phyloP scores from a whole-genome alignment of 2,888 invertebrate genomes.

The Mimachlamys varia region DNA sequence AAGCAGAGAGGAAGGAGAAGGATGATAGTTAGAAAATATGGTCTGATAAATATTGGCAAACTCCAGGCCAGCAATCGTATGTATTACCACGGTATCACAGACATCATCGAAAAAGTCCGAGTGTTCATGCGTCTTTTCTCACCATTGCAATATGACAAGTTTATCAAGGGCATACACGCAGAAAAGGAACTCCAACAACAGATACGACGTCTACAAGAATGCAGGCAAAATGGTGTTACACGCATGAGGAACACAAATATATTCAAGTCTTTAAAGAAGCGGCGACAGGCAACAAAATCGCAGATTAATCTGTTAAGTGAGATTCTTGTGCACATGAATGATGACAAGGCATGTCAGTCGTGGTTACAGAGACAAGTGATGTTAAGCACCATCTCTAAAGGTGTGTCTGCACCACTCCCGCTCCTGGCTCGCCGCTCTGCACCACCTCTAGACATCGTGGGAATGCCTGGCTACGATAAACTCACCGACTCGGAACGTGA shows the following conservation, averaged over 20 bases:
- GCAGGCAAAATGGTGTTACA: constrained; percentile 88
- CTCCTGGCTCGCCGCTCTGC: constrained; percentile 77
- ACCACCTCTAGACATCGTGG: constrained; percentile 86
- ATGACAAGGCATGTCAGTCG: constrained; percentile 76
- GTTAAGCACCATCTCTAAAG: constrained; percentile 67
- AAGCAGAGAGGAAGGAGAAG: constrained; percentile 89
- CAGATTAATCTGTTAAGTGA: constrained; percentile 77
- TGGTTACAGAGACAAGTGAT: constrained; percentile 77
- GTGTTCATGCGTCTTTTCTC: constrained; percentile 90
- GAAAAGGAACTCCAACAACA: constrained; percentile 87
- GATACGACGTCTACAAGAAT: constrained; percentile 82
- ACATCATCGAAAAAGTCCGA: constrained; percentile 85
- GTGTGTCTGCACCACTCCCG: constrained; percentile 56
- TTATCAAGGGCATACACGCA: constrained; percentile 89
- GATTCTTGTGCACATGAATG: constrained; percentile 74
- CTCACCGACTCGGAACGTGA: constrained; percentile 88
- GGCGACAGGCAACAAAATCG: constrained; percentile 85
- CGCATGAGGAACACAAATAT: constrained; percentile 86
- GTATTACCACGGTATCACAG: constrained; percentile 84
- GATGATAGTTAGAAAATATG: constrained; percentile 89
- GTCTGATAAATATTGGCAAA: constrained; percentile 89
- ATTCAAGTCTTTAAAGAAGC: constrained; percentile 86
- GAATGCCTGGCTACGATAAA: constrained; percentile 90
- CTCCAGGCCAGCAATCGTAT: constrained; percentile 83
- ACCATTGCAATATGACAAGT: constrained; percentile 88